Base-by-base conservation (phyloP, 2,888 invertebrate species). In the Cephus nigrinus region DNA sequence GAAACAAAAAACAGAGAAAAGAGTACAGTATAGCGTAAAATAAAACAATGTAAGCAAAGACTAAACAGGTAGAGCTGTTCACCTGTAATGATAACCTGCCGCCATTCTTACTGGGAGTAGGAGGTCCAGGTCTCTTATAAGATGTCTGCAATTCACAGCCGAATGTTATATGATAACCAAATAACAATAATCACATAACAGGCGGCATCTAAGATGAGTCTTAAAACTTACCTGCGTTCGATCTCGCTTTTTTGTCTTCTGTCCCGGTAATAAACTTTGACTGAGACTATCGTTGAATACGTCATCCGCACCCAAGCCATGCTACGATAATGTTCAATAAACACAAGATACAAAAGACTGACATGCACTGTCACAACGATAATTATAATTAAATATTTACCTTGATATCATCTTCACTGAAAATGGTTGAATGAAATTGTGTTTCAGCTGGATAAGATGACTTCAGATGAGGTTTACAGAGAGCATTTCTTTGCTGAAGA, bases 51-150 rank as follows among this genome's bases (percentile, higher is more conserved):
- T 68, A 73, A 68, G 12, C 15, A 34, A 15, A 74, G 69, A 69
- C 69, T 4, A n/a, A 79, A n/a, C 68, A 23, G 31, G 34, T 55
- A 32, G 73, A 33, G 23, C 76, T 74, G 32, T 30, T 35, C 88
- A 95, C 94, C 90, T 95, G 95, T 74, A 95, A 93, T 0, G 96
- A 96, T 12, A 94, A 92, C 81, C 96, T 93, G 1, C 95, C 95
- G 15, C 96, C 96, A 89, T 96, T 95, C 92, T 96, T 97, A 92
- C 96, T 96, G 0, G 97, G 97, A 1, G 97, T 97, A 34, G 97
- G 97, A 73, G 97, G 97, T 0, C 97, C 97, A 0, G 97, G 97
- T 87, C 95, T 95, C 92, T 96, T 96, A 90, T 97, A 97, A 0
- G 96, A 95, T 0, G 95, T 96, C 90, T 95, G 94, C 80, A 82